Evolutionary conservation across 2,113 vertebrate species (phyloP).

Genomic region (Rostratula benghalensis): DNA sequence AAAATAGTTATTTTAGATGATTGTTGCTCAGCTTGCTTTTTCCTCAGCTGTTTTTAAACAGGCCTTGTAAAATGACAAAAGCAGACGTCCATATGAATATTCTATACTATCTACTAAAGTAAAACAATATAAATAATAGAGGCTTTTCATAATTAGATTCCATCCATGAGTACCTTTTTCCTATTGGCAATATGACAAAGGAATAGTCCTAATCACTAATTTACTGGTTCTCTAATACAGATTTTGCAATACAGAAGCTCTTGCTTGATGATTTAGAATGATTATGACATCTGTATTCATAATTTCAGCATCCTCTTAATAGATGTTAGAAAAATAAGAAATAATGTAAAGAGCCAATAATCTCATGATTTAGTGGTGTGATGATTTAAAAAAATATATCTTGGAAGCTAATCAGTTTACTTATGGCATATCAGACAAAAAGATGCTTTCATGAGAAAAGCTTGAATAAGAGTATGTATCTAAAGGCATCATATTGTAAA

Average conservation of each 20-base stretch:
- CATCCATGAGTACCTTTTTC: background rate
- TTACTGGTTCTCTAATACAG: background rate
- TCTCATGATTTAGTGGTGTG: background rate
- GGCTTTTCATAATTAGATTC: background rate
- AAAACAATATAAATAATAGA: background rate
- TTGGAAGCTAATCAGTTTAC: background rate
- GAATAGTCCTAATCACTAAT: background rate
- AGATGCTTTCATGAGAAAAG: background rate
- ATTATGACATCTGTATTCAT: background rate
- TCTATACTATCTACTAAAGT: background rate
- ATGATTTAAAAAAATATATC: background rate
- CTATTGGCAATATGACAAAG: background rate
- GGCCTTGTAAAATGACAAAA: background rate
- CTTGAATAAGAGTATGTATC: background rate
- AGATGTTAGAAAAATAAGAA: background rate
- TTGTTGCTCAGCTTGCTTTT: background rate
- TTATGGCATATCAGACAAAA: background rate
- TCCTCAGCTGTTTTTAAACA: background rate
- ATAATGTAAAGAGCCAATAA: background rate
- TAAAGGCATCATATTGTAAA: background rate
- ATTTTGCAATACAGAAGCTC: background rate
- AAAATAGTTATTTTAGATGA: background rate
- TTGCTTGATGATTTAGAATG: background rate
- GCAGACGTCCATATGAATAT: background rate
- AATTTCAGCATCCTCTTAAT: background rate